Conservation (phyloP, 2,113 vertebrate genomes). For the Cavia porcellus region DNA sequence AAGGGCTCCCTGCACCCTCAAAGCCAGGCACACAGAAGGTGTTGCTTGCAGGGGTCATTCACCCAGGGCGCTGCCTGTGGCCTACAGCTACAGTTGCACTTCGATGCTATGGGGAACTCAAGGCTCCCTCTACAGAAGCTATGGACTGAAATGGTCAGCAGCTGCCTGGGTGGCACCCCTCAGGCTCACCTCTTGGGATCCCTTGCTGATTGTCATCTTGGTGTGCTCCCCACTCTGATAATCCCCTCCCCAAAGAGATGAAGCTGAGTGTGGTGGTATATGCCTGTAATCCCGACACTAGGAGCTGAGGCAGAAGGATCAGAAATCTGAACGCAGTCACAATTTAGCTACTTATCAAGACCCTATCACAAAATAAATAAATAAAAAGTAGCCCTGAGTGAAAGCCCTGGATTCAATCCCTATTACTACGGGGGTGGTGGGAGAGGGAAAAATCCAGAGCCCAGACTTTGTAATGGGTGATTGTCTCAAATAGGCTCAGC, state of each 20-base stretch:
- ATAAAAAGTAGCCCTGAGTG: neutral
- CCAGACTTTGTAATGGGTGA: neutral
- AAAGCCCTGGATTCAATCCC: neutral
- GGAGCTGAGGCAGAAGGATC: neutral
- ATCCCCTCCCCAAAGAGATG: neutral
- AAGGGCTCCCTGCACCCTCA: neutral
- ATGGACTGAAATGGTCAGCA: neutral
- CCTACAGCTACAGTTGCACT: neutral
- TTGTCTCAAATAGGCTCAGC: neutral
- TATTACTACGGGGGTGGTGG: neutral
- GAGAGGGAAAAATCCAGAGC: neutral
- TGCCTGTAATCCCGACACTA: neutral
- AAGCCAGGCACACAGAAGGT: neutral
- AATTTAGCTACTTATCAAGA: neutral
- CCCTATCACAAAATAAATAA: neutral
- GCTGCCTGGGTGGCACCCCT: neutral
- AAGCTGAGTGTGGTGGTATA: neutral
- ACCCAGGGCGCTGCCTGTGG: neutral
- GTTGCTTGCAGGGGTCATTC: neutral
- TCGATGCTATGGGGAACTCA: neutral
- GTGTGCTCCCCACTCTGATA: neutral
- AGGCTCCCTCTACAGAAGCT: neutral
- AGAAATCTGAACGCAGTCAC: neutral
- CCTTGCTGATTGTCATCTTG: neutral
- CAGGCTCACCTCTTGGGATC: neutral